Base-by-base conservation (phyloP, 2,113 vertebrate genomes). In the Gymnorhina tibicen region DNA sequence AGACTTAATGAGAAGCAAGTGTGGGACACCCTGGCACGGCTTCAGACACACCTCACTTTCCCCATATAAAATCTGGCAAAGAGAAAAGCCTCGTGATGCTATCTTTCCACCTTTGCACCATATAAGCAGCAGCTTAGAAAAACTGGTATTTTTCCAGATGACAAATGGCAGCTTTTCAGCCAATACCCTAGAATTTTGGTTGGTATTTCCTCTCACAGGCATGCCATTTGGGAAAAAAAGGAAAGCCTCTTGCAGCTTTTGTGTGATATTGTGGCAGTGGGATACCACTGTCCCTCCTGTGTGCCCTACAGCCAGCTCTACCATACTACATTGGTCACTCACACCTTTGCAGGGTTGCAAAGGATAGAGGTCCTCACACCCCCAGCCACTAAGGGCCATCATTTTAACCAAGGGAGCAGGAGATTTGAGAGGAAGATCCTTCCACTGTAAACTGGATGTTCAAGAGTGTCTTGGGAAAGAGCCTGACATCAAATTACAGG, bases 371-470 rank as follows among this genome's bases (percentile, higher is more conserved):
- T 53, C n/a, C 21, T 44, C 28, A 44, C 9, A 64, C 18, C 9
- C 21, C 5, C 20, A 2, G 6, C 21, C 47, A 27, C 15, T 1
- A 0, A 53, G 6, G 23, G 13, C 16, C 24, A 42, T n/a, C 3
- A 13, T 83, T 80, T 94, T 82, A 91, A 97, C 47, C 55, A 78
- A 75, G 44, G 35, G 15, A 83, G 68, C 70, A 86, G 78, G 39
- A 94, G 39, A 94, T 50, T 23, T 86, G 92, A 68, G 5, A 22
- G 83, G 72, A 91, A 90, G 92, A 35, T 16, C 16, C 37, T 96
- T 97, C 91, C 78, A 67, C 88, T 82, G 35, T 81, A 72, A 93
- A 90, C 14, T 87, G 35, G 33, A 83, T 74, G 64, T 88, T 96
- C 93, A 59, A 42, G 62, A 80, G 83, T 67, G 72, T 89, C 78